Evolutionary conservation across 2,888 invertebrate species (phyloP).

Genomic region (Octonoba sinensis): DNA sequence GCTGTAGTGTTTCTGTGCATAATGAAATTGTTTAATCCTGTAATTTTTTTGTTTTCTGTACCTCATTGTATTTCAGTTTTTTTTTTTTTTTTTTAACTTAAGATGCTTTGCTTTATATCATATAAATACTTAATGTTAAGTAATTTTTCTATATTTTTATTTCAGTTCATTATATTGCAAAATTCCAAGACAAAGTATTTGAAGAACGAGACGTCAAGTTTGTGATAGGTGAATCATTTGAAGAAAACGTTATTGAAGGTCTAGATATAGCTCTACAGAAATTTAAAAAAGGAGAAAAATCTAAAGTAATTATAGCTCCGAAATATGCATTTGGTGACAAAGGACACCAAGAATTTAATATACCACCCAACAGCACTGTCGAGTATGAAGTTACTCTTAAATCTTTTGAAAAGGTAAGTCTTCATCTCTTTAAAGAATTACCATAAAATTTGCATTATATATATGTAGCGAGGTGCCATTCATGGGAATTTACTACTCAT

Average conservation of each 20-base stretch:
- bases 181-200: conserved; percentile 78
- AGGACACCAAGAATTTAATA: conserved; percentile 79
- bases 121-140: too few relatives aligned
- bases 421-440: background rate
- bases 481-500: too few relatives aligned
- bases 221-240: conserved; percentile 86
- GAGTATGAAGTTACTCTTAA: conserved; percentile 86
- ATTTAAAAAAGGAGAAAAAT: conserved; percentile 85
- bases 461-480: too few relatives aligned
- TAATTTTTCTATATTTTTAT: conserved; percentile 66
- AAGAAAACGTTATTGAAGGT: conserved; percentile 82
- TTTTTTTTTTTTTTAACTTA: too few relatives aligned
- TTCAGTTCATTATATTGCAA: conserved; percentile 82
- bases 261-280: conserved; percentile 85
- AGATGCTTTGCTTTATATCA: too few relatives aligned
- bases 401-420: conserved; percentile 82
- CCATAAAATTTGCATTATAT: too few relatives aligned
- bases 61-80: too few relatives aligned
- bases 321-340: conserved; percentile 83
- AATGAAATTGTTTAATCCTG: too few relatives aligned
- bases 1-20: too few relatives aligned
- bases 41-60: too few relatives aligned
- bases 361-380: conserved; percentile 84
- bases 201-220: conserved; percentile 88
- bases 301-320: conserved; percentile 80